phyloP scores from a whole-genome alignment of 2,113 vertebrate species.

The human region GRCh38 chr12:70393501-70394000 shows the following conservation, averaged over 20 bases:
- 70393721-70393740: not conserved
- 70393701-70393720: not conserved
- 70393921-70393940: conserved; percentile 13
- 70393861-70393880: conserved; percentile 1
- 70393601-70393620: conserved; percentile 3
- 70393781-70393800: not conserved
- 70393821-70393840: not conserved
- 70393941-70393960: not conserved
- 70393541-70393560: conserved; percentile 28
- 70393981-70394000: not conserved
- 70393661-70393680: not conserved
- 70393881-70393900: not conserved
- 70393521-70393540: conserved; percentile 9
- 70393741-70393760: not conserved
- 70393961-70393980: not conserved
- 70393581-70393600: not conserved
- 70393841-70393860: conserved; percentile 50
- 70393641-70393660: not conserved
- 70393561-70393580: conserved; percentile 41
- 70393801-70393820: conserved; percentile 10
- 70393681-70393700: not conserved
- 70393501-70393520: conserved; percentile 41
- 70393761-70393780: not conserved
- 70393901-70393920: conserved; percentile 54
- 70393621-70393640: not conserved